Evolutionary conservation across 2,797 vertebrate genomes (phyloP), one percentile per base, ranked within the genome.

Genomic region (Eutrigla gurnardus): DNA sequence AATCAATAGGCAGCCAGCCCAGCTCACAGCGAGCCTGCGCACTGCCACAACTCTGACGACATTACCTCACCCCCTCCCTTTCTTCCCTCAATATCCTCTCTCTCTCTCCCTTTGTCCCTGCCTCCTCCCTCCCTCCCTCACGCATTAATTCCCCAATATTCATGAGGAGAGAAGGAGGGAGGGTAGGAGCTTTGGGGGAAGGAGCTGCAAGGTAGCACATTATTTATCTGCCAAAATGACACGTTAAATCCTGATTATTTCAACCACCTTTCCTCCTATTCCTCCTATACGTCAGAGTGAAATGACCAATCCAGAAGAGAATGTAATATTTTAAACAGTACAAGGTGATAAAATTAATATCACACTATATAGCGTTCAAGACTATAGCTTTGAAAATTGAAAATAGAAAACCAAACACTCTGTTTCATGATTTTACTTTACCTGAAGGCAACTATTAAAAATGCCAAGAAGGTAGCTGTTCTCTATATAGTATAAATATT

Each of bases 1-100:
- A 92, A 90, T 93, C 94, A 93, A 91, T 93, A 90, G 87, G 86
- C 91, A 90, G 90, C 78, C 88, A 90, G 81, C 86, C 75, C 79
- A 80, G 86, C 86, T 81, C 85, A 42, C 80, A 78, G 85, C 49
- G 91, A 92, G 93, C 83, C 79, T 94, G 94, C 92, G 93, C 93
- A 91, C 84, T 73, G 70, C 88, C 82, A 65, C 68, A 83, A 70
- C 88, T 92, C 89, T 92, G 91, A 91, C 90, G 90, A 80, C 65
- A 92, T 84, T 86, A 87, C 73, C 73, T 46, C 59, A 82, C 74
- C 52, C 61, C 82, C 75, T 74, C 65, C 59, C 42, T 18, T 70
- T 68, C 76, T 55, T 54, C 42, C 54, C 42, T 75, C 69, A 39
- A 84, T 60, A 64, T 61, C 73, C 71, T 73, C 62, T 65, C 73